Conservation (phyloP, 2,113 vertebrate genomes). For the Electrona antarctica region DNA sequence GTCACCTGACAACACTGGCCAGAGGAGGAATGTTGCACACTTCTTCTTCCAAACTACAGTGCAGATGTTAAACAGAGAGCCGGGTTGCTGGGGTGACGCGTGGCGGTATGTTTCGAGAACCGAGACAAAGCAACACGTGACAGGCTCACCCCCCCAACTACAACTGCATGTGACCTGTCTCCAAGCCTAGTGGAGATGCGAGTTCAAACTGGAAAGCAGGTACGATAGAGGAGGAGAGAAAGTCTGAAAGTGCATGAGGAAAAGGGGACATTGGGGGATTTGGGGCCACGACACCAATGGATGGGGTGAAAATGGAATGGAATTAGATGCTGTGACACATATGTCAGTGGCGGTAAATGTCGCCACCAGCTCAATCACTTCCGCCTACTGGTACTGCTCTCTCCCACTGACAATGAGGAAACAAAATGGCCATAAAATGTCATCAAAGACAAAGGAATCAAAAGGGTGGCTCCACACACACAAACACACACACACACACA, state of each 20-base stretch:
- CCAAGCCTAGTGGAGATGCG: constrained; percentile 59
- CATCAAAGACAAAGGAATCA: constrained; percentile 66
- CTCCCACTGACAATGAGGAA: constrained; percentile 43
- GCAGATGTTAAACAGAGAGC: constrained; percentile 27
- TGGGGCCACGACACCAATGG: neutral
- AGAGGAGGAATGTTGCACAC: constrained; percentile 31
- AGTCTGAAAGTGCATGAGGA: neutral
- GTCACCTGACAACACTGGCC: constrained; percentile 50
- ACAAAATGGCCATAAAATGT: constrained; percentile 75
- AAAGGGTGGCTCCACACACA: constrained; percentile 41
- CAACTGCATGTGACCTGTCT: constrained; percentile 76
- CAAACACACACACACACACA: constrained; percentile 57
- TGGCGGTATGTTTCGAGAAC: constrained; percentile 65
- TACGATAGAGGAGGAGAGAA: constrained; percentile 1
- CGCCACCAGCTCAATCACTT: constrained; percentile 23
- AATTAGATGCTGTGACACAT: neutral
- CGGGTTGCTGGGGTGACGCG: constrained; percentile 62
- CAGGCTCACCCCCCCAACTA: constrained; percentile 63
- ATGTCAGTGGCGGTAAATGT: constrained; percentile 22
- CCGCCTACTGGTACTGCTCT: constrained; percentile 41
- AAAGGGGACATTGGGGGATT: neutral
- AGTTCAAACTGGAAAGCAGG: constrained; percentile 39
- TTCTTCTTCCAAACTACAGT: constrained; percentile 65
- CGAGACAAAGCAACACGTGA: constrained; percentile 74
- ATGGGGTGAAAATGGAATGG: neutral